Percentiles rank a stretch among this genome's conserved stretches.
phyloP scores from a whole-genome alignment of 2,113 vertebrate species.

The Ochotona princeps region DNA sequence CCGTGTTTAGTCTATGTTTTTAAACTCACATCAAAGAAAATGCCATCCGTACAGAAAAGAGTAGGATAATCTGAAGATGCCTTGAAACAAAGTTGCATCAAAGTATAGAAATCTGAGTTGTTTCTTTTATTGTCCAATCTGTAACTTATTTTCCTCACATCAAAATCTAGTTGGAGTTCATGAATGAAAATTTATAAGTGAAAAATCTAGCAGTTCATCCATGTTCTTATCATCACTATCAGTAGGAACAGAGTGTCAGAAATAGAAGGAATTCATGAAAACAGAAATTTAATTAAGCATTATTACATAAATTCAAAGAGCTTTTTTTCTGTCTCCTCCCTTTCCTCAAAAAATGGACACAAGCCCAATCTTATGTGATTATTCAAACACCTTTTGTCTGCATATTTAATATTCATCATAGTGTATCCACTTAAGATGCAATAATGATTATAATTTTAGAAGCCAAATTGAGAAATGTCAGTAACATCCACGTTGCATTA shows the following conservation, averaged over 20 bases:
- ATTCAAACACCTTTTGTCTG: not conserved
- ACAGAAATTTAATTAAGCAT: not conserved
- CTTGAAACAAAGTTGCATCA: constrained; percentile 34
- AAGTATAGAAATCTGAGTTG: constrained; percentile 13
- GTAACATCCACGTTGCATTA: not conserved
- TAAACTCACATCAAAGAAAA: constrained; percentile 46
- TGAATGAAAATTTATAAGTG: no score
- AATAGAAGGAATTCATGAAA: not conserved
- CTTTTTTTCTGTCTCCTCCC: not conserved
- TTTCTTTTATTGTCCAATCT: constrained; percentile 23
- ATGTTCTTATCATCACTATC: not conserved
- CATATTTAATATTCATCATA: not conserved
- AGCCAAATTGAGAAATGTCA: not conserved
- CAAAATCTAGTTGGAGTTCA: no score
- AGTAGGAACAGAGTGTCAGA: not conserved
- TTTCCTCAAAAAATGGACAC: not conserved
- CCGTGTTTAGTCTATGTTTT: constrained; percentile 10
- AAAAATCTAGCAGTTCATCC: not conserved
- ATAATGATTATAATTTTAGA: not conserved
- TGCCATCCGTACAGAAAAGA: constrained; percentile 42
- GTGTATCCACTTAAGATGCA: not conserved
- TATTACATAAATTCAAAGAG: not conserved
- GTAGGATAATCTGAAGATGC: not conserved
- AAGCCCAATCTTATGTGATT: not conserved
- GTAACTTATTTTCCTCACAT: not conserved